A percentile compares a stretch with the other conserved stretches of the same genome.
Conservation (phyloP, 2,797 vertebrate species). For the Pristis pectinata region DNA sequence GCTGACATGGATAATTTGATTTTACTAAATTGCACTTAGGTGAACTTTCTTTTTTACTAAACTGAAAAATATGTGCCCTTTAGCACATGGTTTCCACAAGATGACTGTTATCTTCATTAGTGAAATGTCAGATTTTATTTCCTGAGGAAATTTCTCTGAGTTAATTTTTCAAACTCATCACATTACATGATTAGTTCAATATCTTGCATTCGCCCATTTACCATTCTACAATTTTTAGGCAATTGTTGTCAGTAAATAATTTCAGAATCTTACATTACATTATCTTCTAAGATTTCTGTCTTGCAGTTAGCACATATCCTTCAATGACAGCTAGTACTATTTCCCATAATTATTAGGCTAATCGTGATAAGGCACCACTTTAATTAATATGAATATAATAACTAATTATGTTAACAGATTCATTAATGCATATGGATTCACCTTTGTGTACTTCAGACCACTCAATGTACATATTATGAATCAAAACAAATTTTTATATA, state of each 20-base stretch:
- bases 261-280: background rate
- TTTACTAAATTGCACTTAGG: conserved; percentile 15
- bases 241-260: background rate
- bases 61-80: conserved; percentile 9
- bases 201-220: background rate
- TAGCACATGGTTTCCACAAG: background rate
- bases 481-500: background rate
- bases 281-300: background rate
- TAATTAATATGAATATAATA: background rate
- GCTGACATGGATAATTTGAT: background rate
- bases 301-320: background rate
- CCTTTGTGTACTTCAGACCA: background rate
- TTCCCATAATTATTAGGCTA: background rate
- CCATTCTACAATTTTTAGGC: background rate
- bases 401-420: too few species aligned
- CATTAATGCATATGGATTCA: background rate
- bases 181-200: background rate
- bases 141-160: background rate
- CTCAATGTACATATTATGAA: background rate
- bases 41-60: conserved; percentile 28
- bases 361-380: background rate
- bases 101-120: background rate
- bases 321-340: background rate
- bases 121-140: background rate
- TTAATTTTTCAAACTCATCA: background rate